Conservation (phyloP, 2,113 vertebrate species). For the Galbula dea region DNA sequence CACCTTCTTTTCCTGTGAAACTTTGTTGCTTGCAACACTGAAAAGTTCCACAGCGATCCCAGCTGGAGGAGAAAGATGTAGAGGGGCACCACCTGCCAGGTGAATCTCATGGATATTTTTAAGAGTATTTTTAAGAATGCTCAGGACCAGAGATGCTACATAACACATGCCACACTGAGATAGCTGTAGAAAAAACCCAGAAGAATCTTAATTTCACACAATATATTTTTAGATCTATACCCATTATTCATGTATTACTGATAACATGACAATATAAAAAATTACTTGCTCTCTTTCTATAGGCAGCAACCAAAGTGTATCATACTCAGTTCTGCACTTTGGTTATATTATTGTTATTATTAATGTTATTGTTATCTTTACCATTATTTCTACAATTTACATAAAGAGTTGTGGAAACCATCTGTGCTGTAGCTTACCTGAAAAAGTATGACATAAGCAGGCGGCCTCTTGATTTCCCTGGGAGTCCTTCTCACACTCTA, state of each 20-base stretch:
- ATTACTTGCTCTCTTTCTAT: background rate
- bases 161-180: background rate
- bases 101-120: background rate
- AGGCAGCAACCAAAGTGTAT: background rate
- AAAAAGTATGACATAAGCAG: background rate
- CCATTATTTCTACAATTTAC: background rate
- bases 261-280: background rate
- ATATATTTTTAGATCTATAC: background rate
- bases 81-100: background rate
- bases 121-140: background rate
- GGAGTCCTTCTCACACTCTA: background rate
- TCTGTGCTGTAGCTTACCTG: background rate
- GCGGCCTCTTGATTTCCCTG: background rate
- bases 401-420: background rate
- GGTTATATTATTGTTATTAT: no score
- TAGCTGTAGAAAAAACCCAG: background rate
- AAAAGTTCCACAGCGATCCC: background rate
- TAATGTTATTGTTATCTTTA: background rate
- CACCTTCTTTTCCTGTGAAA: background rate
- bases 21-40: background rate
- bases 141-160: background rate
- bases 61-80: background rate
- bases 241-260: background rate
- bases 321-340: background rate
- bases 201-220: background rate